These are phyloP conservation scores for Rhynchonycteris naso DNA, from an alignment of 2,797 vertebrate genomes.

Conservation along the genomic window DNA sequence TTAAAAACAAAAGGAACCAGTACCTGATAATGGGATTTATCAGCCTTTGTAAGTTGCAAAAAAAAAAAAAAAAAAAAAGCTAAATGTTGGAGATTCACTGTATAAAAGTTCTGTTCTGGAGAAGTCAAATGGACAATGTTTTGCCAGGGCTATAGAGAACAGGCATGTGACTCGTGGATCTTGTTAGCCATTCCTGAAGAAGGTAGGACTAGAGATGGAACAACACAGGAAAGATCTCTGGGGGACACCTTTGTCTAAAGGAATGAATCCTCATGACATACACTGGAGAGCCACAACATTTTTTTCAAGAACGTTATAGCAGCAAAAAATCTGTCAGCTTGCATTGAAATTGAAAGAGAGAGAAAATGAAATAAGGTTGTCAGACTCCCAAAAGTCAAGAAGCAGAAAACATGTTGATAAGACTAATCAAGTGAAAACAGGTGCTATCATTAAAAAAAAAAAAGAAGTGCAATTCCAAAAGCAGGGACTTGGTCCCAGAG, in stretches of 20 bases:
- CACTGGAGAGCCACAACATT: not conserved
- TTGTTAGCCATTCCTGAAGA: not conserved
- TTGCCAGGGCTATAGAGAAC: not conserved
- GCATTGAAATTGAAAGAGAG: not conserved
- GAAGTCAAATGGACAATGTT: not conserved
- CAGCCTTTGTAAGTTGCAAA: not conserved
- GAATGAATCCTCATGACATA: not conserved
- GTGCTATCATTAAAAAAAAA: not conserved
- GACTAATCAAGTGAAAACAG: not conserved
- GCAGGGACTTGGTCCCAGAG: not conserved
- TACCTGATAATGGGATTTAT: not conserved
- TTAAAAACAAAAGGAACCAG: not conserved
- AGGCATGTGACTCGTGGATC: not conserved
- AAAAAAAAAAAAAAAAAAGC: not conserved
- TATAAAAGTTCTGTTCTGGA: not conserved
- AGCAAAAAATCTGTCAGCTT: not conserved
- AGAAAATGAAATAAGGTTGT: not conserved
- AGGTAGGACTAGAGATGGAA: not conserved
- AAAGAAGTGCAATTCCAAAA: not conserved
- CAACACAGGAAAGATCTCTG: not conserved
- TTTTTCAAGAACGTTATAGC: not conserved
- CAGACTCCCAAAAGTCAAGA: not conserved
- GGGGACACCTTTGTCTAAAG: not conserved
- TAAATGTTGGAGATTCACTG: not conserved
- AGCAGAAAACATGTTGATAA: not conserved